phyloP scores from a whole-genome alignment of 2,113 vertebrate species.

The Eurypyga helias region DNA sequence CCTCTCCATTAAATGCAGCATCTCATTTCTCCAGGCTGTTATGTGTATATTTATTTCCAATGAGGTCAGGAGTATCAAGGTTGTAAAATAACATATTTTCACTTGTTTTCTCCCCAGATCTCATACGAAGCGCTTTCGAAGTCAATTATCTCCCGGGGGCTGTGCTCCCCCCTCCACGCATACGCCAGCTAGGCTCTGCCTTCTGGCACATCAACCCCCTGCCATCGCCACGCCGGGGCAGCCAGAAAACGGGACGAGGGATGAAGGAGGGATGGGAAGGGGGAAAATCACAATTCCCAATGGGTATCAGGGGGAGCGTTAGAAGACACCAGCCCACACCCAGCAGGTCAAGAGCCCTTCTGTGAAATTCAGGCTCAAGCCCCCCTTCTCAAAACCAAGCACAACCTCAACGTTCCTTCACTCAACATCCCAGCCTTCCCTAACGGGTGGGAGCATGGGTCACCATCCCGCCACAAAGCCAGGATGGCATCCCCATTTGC shows the following conservation, averaged over 20 bases:
- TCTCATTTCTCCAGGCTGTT: not conserved
- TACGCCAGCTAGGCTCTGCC: not conserved
- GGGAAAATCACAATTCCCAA: not conserved
- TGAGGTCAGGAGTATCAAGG: conserved; percentile 77
- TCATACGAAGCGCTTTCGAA: conserved; percentile 46
- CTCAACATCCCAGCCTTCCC: fast-evolving
- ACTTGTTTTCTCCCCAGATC: conserved; percentile 70
- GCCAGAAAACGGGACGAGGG: fast-evolving
- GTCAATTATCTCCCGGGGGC: conserved; percentile 68
- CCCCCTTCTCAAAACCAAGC: not conserved
- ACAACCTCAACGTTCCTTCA: fast-evolving
- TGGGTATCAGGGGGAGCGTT: no score
- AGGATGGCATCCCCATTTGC: fast-evolving
- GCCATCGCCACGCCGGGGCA: not conserved
- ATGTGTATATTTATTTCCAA: conserved; percentile 67
- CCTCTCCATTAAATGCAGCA: not conserved
- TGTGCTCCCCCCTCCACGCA: not conserved
- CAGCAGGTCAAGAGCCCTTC: no score
- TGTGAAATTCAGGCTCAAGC: not conserved
- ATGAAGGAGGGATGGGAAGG: not conserved
- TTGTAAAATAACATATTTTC: conserved; percentile 80
- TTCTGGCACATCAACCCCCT: not conserved
- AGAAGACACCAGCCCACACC: not conserved
- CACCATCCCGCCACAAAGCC: fast-evolving
- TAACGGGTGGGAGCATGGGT: fast-evolving